A percentile compares a stretch with the other conserved stretches of the same genome.
phyloP scores from a whole-genome alignment of 2,888 invertebrate species.

The Ormia ochracea region DNA sequence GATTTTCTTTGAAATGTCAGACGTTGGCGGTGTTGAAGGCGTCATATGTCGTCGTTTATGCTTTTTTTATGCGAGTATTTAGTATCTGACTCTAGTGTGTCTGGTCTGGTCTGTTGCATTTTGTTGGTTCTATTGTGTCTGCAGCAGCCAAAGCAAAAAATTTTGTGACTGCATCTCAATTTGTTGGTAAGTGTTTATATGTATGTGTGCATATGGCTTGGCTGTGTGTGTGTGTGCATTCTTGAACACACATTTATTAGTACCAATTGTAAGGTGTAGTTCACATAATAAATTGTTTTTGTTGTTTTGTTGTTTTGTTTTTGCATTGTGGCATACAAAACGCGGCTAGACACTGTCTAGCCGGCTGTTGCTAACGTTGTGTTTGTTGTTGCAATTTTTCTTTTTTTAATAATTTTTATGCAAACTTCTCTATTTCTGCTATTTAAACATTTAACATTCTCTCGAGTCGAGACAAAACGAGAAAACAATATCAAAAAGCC shows the following conservation, averaged over 20 bases:
- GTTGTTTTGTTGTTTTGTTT: constrained; percentile 59
- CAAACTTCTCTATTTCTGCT: constrained; percentile 55
- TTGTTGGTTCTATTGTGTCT: constrained; percentile 61
- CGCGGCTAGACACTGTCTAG: constrained; percentile 76
- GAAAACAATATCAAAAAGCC: constrained; percentile 40
- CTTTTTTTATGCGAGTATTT: constrained; percentile 22
- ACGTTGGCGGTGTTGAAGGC: constrained; percentile 56
- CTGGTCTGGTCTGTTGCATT: constrained; percentile 61
- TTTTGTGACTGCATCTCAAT: constrained; percentile 44
- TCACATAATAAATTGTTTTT: constrained; percentile 56
- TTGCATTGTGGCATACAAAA: constrained; percentile 63
- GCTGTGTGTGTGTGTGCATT: not conserved
- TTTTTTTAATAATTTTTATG: constrained; percentile 21
- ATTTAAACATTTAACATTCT: constrained; percentile 58
- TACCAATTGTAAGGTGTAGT: constrained; percentile 58
- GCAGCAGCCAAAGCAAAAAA: constrained; percentile 40
- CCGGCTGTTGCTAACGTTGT: constrained; percentile 66
- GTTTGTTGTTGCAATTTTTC: constrained; percentile 54
- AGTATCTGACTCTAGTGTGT: constrained; percentile 56
- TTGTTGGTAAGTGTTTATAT: constrained; percentile 34
- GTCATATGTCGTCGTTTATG: constrained; percentile 44
- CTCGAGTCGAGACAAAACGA: constrained; percentile 47
- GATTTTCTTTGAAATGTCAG: constrained; percentile 41
- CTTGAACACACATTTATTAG: constrained; percentile 1
- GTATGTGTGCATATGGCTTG: constrained; percentile 2